Evolutionary conservation across 2,113 vertebrate species (phyloP).

Genomic region (Dipodomys ordii): DNA sequence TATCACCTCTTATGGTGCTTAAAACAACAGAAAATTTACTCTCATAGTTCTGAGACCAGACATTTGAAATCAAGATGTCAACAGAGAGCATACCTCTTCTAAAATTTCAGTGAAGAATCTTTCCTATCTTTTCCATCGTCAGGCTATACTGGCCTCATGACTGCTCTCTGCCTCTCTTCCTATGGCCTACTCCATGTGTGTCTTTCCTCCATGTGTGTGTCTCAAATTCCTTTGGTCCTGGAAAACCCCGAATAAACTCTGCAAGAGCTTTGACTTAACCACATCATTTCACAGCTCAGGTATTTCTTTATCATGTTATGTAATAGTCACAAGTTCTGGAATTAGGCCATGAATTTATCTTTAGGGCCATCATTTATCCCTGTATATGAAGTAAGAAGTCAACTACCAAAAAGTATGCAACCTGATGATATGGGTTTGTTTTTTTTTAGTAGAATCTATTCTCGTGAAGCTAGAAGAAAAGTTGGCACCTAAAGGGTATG

Average conservation of each 20-base stretch:
- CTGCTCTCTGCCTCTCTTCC: not conserved
- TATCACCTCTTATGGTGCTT: not conserved
- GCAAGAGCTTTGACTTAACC: not conserved
- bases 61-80: not conserved
- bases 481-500: not conserved
- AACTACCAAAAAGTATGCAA: not conserved
- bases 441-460: conserved; percentile 4
- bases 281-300: not conserved
- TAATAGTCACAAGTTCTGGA: not conserved
- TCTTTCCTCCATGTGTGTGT: not conserved
- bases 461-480: not conserved
- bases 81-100: not conserved
- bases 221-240: not conserved
- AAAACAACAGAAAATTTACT: not conserved
- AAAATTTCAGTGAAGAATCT: not conserved
- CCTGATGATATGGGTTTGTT: not conserved
- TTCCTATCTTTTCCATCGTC: not conserved
- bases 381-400: not conserved
- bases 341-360: not conserved
- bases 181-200: not conserved
- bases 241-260: not conserved
- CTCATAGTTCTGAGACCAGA: not conserved
- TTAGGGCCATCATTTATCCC: not conserved
- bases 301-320: not conserved
- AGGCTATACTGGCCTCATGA: not conserved